Evolutionary conservation across 2,113 vertebrate species (phyloP).

Genomic region (Osmerus eperlanus): DNA sequence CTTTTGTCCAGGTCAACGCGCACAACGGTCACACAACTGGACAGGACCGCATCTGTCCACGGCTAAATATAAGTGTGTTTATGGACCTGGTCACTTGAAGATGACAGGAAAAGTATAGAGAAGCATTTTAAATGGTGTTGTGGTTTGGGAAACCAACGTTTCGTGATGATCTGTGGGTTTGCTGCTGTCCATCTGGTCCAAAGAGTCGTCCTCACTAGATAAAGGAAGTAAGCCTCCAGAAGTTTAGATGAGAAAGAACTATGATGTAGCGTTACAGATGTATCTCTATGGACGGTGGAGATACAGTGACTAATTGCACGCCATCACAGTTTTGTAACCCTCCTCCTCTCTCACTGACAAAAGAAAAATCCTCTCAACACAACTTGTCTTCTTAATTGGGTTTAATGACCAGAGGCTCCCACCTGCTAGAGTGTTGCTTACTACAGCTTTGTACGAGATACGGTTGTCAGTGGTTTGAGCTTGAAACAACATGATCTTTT

Average conservation of each 20-base stretch:
- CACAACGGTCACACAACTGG: slow-evolving; percentile 3
- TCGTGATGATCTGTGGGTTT: not conserved
- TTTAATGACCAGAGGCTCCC: not conserved
- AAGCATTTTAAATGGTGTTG: not conserved
- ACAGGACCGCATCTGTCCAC: not conserved
- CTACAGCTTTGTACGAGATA: too few relatives aligned
- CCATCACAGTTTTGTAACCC: not conserved
- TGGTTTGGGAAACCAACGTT: not conserved
- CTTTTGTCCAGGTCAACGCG: not conserved
- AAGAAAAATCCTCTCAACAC: not conserved
- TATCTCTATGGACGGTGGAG: not conserved
- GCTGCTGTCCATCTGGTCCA: not conserved
- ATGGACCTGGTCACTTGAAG: not conserved
- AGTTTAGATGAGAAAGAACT: too few relatives aligned
- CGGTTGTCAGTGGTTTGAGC: too few relatives aligned
- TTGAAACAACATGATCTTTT: not conserved
- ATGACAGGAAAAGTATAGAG: slow-evolving; percentile 6
- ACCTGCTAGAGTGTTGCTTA: not conserved
- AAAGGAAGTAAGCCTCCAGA: not conserved
- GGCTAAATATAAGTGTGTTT: not conserved
- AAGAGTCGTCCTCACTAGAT: not conserved
- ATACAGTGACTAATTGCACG: not conserved
- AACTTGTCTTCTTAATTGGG: slow-evolving; percentile 1
- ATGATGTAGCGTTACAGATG: not conserved
- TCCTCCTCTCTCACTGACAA: not conserved